Evolutionary conservation across 1,140 invertebrate genomes (phyloP).

Genomic region (Bicyclus anynana): DNA sequence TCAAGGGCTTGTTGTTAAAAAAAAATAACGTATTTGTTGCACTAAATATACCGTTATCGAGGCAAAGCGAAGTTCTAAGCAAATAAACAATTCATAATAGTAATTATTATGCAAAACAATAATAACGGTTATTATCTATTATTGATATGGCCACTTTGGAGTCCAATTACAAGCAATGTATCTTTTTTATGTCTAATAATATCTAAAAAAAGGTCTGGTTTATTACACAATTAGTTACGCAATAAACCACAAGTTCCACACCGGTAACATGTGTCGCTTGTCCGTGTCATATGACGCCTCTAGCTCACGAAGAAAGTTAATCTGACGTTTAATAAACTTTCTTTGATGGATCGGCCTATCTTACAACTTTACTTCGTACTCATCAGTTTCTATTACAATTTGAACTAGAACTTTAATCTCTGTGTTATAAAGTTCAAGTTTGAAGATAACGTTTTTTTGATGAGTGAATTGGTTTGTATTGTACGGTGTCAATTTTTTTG

Average conservation of each 20-base stretch:
- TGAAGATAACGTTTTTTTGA: conserved; percentile 2
- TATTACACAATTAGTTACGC: conserved; percentile 7
- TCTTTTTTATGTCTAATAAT: too few relatives aligned
- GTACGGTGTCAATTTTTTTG: conserved; percentile 45
- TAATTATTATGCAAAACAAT: too few relatives aligned
- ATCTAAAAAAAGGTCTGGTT: conserved; percentile 2
- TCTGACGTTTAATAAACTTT: conserved; percentile 54
- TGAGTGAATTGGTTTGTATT: conserved; percentile 22
- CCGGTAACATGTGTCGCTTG: conserved; percentile 6
- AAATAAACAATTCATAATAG: too few relatives aligned
- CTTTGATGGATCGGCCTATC: conserved; percentile 51
- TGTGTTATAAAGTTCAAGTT: conserved; percentile 24
- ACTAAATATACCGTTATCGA: too few relatives aligned
- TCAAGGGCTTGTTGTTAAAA: too few relatives aligned
- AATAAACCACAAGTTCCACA: conserved; percentile 5
- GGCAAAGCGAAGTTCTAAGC: too few relatives aligned
- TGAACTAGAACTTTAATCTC: conserved; percentile 16
- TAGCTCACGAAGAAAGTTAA: conserved; percentile 51
- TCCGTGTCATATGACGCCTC: conserved; percentile 47
- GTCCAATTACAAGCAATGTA: too few relatives aligned
- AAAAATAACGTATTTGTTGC: too few relatives aligned
- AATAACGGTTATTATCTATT: too few relatives aligned
- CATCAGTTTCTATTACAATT: conserved; percentile 1
- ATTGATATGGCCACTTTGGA: too few relatives aligned
- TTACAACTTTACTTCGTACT: conserved; percentile 27